phyloP scores from a whole-genome alignment of 2,888 invertebrate genomes.

The Heliconius aoede region DNA sequence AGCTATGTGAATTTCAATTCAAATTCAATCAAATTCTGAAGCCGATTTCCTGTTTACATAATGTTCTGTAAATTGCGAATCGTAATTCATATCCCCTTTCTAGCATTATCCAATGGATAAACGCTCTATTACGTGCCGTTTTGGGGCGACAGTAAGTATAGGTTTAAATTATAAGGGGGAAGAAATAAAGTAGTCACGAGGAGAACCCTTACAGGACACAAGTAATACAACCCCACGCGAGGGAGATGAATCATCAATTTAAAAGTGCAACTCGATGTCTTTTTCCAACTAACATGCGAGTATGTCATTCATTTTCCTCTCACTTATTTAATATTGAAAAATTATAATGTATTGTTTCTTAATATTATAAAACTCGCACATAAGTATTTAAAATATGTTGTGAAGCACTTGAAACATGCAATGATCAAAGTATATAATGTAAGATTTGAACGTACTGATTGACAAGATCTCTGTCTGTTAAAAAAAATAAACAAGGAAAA shows the following conservation, averaged over 20 bases:
- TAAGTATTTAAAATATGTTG: too few relatives aligned
- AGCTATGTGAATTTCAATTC: constrained; percentile 12
- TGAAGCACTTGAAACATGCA: too few relatives aligned
- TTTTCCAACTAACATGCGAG: not conserved
- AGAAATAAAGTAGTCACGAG: constrained; percentile 31
- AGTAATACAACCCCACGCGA: constrained; percentile 24
- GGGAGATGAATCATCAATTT: constrained; percentile 23
- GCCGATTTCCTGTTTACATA: constrained; percentile 39
- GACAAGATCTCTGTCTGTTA: too few relatives aligned
- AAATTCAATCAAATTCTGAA: constrained; percentile 27
- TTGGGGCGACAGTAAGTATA: constrained; percentile 28
- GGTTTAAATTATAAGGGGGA: constrained; percentile 27
- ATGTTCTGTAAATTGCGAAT: constrained; percentile 38
- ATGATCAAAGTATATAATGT: too few relatives aligned
- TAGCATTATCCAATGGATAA: constrained; percentile 33
- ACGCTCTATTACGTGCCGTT: constrained; percentile 38
- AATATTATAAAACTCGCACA: too few relatives aligned
- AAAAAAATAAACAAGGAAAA: too few relatives aligned
- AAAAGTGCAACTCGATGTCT: not conserved
- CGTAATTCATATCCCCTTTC: constrained; percentile 37
- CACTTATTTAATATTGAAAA: not conserved
- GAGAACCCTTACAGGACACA: constrained; percentile 8
- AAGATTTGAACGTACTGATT: too few relatives aligned
- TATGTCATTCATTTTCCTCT: not conserved
- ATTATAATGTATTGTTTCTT: too few relatives aligned